Base-by-base conservation (phyloP, 2,888 invertebrate species). In the Trachelus stipa region DNA sequence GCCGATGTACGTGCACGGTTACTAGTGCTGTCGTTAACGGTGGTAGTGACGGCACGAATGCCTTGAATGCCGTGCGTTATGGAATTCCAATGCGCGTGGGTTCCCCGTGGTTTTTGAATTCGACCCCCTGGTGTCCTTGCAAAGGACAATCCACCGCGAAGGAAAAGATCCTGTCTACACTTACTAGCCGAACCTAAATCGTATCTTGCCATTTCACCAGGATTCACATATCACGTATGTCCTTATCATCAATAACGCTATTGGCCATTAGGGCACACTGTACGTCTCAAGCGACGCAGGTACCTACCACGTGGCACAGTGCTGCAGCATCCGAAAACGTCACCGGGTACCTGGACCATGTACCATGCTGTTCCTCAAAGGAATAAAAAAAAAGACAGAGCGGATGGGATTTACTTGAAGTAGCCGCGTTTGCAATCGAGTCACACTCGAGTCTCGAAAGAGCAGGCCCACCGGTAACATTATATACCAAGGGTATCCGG, bases 51-150 rank as follows among this genome's bases (percentile, higher is more conserved):
- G 69, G 30, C 11, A 33, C 15, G 69, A 15, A 40, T 33, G 30
- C 12, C 23, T 30, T 30, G 69, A 83, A 81, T 82, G 83, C 81
- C 83, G 89, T 88, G 88, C 88, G 84, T 88, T 89, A 89, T 88
- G 88, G 88, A 84, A 85, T 86, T 81, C 82, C 78, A n/a, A n/a
- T 33, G 73, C 23, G 34, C 33, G 12, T 34, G 73, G 35, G 31
- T 30, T 34, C 73, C 73, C 34, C 4, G 73, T 34, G 73, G 73
- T n/a, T 73, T 73, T 34, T n/a, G 73, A 34, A 34, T 33, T 73
- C 73, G 33, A 30, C 73, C 34, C 73, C 34, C 31, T 34, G 73
- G 73, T 73, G 73, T 31, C 73, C 73, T 35, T 35, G 73, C 73
- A 35, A 33, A 35, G n/a, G 73, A 73, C 73, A 34, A 73, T 79